Percentiles rank a stretch among this genome's conserved stretches.
phyloP scores from a whole-genome alignment of 2,888 invertebrate species.

The Falcaria lacertinaria region DNA sequence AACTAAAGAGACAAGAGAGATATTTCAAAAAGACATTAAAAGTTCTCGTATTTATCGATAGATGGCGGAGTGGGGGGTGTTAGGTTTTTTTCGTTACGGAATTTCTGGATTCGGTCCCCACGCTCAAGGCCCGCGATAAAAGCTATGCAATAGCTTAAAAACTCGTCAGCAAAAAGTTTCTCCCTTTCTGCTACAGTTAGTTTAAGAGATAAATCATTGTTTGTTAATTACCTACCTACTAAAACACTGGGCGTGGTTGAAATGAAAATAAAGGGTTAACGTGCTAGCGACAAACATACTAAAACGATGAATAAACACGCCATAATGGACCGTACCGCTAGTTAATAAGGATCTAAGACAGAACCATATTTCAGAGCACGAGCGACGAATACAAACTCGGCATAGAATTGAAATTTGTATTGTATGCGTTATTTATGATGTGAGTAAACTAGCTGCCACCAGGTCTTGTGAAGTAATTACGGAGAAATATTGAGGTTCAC shows the following conservation, averaged over 20 bases:
- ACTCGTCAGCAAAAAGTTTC: neutral
- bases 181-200: neutral
- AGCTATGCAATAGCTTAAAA: too few relatives aligned
- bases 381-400: slow-evolving; percentile 25
- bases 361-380: slow-evolving; percentile 22
- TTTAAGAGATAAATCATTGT: slow-evolving; percentile 17
- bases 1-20: too few relatives aligned
- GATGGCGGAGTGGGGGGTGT: too few relatives aligned
- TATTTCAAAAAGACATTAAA: too few relatives aligned
- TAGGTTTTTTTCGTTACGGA: too few relatives aligned
- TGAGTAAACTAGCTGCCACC: neutral
- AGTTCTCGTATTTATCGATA: too few relatives aligned
- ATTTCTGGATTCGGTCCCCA: too few relatives aligned
- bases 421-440: neutral
- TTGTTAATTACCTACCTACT: slow-evolving; percentile 23
- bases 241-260: slow-evolving; percentile 21
- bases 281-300: slow-evolving; percentile 19
- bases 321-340: neutral
- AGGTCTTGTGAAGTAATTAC: slow-evolving; percentile 1
- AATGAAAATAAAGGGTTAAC: slow-evolving; percentile 21
- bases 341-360: neutral
- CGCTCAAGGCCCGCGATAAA: too few relatives aligned
- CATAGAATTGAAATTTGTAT: slow-evolving; percentile 2
- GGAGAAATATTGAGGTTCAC: neutral
- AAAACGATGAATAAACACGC: neutral